Base-by-base conservation (phyloP, 1,140 invertebrate species). In the Stenopsyche tienmushanensis region DNA sequence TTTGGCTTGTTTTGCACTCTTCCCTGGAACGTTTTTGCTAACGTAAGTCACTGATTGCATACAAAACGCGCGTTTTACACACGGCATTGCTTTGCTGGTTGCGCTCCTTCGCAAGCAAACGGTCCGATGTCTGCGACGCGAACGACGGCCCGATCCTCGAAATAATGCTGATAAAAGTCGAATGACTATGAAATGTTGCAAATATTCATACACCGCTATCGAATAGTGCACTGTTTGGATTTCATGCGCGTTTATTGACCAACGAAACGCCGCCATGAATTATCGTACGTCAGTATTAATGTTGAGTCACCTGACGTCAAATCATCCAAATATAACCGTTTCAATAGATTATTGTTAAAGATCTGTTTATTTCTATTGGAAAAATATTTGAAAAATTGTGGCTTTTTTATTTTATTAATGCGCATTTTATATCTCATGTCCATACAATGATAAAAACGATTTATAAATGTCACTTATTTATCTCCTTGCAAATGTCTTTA, bases 1-100 rank as follows among this genome's bases (percentile, higher is more conserved):
- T n/a, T 39, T 70, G 39, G 54, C 65, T 44, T 70, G 68, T 29
- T 70, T 70, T 64, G 64, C 64, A 9, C 62, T 70, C 13, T 70
- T 70, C 50, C 68, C 68, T 23, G 68, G 34, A 24, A 70, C 68
- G 3, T 70, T 70, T 45, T 26, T 70, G 29, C 64, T 70, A 34
- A 70, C 68, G 68, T 70, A 15, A 70, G 64, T 64, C 42, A n/a
- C 49, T 23, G 25, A 25, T 17, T 26, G 26, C 45, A 15, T 44
- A 24, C 29, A 18, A 21, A 3, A 53, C 17, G 3, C 3, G 17
- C 49, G 23, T 21, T 8, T 21, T 17, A 7, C 5, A 47, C 34
- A 39, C 7, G 34, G 7, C 34, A 39, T n/a, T 34, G 26, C 45
- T 53, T 24, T 24, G 50, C 10, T 10, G 10, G 8, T 10, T 7